Conservation (phyloP, 2,113 vertebrate species). For the Corythaixoides concolor region DNA sequence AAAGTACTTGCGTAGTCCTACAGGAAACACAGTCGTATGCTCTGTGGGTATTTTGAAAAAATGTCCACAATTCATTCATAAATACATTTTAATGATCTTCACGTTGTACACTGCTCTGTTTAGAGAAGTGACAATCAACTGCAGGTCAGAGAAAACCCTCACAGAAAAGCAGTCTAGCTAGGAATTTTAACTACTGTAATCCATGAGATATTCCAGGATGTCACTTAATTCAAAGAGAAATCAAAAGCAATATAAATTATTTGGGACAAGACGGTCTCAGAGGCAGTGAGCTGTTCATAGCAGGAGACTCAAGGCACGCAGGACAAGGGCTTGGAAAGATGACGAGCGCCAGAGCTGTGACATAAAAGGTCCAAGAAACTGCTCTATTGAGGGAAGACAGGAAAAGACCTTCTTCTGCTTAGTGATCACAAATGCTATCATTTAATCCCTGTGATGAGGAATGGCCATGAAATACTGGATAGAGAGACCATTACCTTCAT, state of each 20-base stretch:
- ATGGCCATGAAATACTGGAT: neutral
- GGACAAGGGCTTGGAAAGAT: neutral
- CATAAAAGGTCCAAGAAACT: neutral
- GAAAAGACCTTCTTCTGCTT: neutral
- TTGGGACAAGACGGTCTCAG: neutral
- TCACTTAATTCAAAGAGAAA: neutral
- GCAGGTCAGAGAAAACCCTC: neutral
- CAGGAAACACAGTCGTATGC: neutral
- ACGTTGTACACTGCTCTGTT: neutral
- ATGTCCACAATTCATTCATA: neutral
- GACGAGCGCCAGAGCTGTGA: neutral
- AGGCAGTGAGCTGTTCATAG: neutral
- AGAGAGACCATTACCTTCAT: neutral
- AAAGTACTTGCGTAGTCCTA: neutral
- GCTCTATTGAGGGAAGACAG: neutral
- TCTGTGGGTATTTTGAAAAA: neutral
- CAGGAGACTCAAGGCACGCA: neutral
- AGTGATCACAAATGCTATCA: neutral
- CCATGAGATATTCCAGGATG: neutral
- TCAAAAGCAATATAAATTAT: neutral
- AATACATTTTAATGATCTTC: neutral
- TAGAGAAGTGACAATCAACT: neutral
- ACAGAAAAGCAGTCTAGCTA: neutral
- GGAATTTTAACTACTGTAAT: neutral
- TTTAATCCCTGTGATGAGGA: neutral